Conservation (phyloP, 92 coral and sea anemone species). For the Porites lobata region DNA sequence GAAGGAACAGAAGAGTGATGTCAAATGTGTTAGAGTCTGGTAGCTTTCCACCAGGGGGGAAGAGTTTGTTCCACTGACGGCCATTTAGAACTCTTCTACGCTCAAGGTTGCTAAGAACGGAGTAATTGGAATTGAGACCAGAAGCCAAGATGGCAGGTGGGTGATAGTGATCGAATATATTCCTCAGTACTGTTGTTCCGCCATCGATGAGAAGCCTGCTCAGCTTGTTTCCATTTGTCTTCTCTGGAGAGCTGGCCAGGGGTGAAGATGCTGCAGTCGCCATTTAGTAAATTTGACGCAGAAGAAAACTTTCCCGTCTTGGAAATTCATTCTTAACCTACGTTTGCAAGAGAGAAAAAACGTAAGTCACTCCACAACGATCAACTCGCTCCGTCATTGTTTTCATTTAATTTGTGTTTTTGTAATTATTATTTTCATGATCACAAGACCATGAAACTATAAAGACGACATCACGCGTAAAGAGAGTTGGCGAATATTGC, state of each 20-base stretch:
- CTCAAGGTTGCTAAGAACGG: background rate
- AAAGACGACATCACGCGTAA: too few species aligned
- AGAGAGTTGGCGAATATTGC: too few species aligned
- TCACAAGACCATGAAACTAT: too few species aligned
- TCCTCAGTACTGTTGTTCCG: constrained; percentile 20
- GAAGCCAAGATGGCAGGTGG: constrained; percentile 15
- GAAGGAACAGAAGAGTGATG: constrained; percentile 63
- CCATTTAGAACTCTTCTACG: constrained; percentile 39
- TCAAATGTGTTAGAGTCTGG: constrained; percentile 69
- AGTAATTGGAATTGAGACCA: background rate
- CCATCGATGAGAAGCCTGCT: constrained; percentile 42
- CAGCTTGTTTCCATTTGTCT: constrained; percentile 34
- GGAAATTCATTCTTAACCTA: too few species aligned
- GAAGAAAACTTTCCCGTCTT: too few species aligned
- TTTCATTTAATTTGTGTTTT: too few species aligned
- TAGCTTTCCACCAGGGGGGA: constrained; percentile 44
- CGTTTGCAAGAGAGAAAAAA: too few species aligned
- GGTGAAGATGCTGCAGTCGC: constrained; percentile 2
- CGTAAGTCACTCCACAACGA: too few species aligned
- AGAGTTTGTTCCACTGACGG: constrained; percentile 69
- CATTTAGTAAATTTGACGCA: too few species aligned
- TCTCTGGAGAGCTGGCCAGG: constrained; percentile 18
- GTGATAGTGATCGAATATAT: background rate
- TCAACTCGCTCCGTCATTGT: too few species aligned
- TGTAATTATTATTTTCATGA: too few species aligned